Percentiles rank a stretch among this genome's conserved stretches.
phyloP scores from a whole-genome alignment of 2,888 invertebrate genomes.

The Heliconius aoede region DNA sequence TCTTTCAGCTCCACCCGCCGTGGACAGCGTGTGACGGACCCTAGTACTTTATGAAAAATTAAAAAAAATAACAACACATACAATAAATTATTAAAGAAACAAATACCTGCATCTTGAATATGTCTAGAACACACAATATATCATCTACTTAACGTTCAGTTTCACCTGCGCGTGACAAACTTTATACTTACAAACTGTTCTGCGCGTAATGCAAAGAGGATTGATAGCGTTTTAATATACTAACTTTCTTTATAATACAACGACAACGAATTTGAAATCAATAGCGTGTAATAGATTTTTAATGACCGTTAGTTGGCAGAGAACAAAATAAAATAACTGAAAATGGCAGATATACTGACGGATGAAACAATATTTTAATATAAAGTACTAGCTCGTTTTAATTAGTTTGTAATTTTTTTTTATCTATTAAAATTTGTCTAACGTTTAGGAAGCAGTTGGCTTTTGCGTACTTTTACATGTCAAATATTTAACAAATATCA shows the following conservation, averaged over 20 bases:
- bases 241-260: constrained; percentile 19
- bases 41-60: neutral
- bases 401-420: too few species aligned
- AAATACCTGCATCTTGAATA: neutral
- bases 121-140: constrained; percentile 25
- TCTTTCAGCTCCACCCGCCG: too few species aligned
- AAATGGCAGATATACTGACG: too few species aligned
- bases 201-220: constrained; percentile 26
- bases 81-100: neutral
- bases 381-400: too few species aligned
- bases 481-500: too few species aligned
- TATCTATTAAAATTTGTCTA: too few species aligned
- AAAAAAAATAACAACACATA: neutral
- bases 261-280: neutral
- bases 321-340: too few species aligned
- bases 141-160: constrained; percentile 27
- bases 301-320: neutral
- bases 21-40: too few species aligned
- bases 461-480: too few species aligned
- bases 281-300: constrained; percentile 8
- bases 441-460: too few species aligned
- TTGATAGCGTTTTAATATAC: constrained; percentile 36
- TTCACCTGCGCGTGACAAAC: constrained; percentile 33
- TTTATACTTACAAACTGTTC: constrained; percentile 31
- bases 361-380: too few species aligned